Evolutionary conservation across 2,888 invertebrate genomes (phyloP).

Genomic region (Netelia melanura): DNA sequence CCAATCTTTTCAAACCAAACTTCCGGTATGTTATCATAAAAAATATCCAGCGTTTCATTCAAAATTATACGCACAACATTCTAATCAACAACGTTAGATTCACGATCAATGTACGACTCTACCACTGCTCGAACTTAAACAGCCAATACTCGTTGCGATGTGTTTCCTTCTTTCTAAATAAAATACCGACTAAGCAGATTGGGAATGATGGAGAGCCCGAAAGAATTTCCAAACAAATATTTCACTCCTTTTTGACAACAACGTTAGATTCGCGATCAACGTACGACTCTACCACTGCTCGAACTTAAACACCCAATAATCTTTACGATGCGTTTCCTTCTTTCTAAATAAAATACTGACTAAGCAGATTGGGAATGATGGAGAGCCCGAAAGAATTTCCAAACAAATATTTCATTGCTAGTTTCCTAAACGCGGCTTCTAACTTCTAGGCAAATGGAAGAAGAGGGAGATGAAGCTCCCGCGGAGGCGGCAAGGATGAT

Average conservation of each 20-base stretch:
- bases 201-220: background rate
- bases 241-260: background rate
- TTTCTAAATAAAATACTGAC: background rate
- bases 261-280: too few species aligned
- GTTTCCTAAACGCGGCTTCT: background rate
- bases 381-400: background rate
- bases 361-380: background rate
- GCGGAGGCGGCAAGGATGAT: conserved; percentile 28
- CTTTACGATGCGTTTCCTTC: background rate
- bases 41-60: too few species aligned
- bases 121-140: too few species aligned
- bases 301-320: too few species aligned
- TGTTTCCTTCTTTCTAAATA: background rate
- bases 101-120: too few species aligned
- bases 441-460: background rate
- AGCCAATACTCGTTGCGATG: too few species aligned
- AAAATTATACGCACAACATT: too few species aligned
- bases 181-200: background rate
- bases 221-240: background rate
- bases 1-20: too few species aligned
- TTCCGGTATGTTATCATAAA: too few species aligned
- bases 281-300: too few species aligned
- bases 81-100: too few species aligned
- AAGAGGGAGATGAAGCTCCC: conserved; percentile 13
- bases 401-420: conserved; percentile 19